Percentiles rank a stretch among this genome's conserved stretches.
Conservation (phyloP, 1,140 invertebrate species). For the Magallana ariakensis region DNA sequence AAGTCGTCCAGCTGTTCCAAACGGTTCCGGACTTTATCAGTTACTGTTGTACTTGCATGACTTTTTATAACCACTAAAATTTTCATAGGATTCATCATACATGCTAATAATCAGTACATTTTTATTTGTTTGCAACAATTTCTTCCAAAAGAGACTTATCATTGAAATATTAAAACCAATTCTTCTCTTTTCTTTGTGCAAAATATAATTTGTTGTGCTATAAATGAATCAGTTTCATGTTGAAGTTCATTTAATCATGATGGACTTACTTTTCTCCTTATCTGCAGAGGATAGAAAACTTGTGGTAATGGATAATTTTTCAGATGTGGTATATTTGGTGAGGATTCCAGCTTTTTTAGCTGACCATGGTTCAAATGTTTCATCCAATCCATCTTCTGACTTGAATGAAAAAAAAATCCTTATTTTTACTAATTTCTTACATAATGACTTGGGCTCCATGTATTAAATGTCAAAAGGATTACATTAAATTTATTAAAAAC, state of each 20-base stretch:
- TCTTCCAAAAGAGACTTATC: too few relatives aligned
- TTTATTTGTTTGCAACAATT: too few relatives aligned
- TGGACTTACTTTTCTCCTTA: constrained; percentile 85
- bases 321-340: constrained; percentile 93
- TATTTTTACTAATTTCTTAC: neutral
- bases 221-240: neutral
- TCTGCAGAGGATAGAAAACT: constrained; percentile 88
- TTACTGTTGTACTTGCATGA: constrained; percentile 85
- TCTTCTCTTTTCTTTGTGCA: too few relatives aligned
- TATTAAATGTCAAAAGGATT: too few relatives aligned
- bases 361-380: constrained; percentile 88
- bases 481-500: too few relatives aligned
- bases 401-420: neutral
- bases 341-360: constrained; percentile 87
- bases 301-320: constrained; percentile 93
- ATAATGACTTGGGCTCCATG: too few relatives aligned
- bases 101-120: too few relatives aligned
- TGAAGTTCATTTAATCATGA: neutral
- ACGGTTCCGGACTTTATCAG: constrained; percentile 93
- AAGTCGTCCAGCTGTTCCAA: constrained; percentile 96
- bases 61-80: constrained; percentile 85
- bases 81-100: too few relatives aligned
- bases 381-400: constrained; percentile 68
- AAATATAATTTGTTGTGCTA: too few relatives aligned
- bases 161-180: too few relatives aligned